phyloP scores from a whole-genome alignment of 2,797 vertebrate genomes.

The Columba guinea region DNA sequence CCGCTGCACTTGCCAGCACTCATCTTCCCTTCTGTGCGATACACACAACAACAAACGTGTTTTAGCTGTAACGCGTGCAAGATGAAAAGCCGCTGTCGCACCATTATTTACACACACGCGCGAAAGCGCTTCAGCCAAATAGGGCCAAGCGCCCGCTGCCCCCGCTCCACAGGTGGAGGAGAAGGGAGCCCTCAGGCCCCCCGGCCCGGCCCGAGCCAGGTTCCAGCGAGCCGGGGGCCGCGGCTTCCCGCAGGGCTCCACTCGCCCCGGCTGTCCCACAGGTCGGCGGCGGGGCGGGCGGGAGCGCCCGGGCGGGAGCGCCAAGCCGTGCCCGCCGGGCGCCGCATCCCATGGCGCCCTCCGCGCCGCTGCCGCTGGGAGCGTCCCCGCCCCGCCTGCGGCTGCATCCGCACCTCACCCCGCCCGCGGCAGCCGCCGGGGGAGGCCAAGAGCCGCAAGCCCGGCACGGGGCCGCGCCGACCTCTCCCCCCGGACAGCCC shows the following conservation, averaged over 20 bases:
- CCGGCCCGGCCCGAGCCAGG: neutral
- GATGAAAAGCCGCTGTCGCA: fast-evolving
- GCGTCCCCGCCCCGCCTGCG: neutral
- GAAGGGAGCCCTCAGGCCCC: neutral
- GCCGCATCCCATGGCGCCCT: neutral
- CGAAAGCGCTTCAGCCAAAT: fast-evolving
- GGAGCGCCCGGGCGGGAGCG: neutral
- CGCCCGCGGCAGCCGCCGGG: neutral
- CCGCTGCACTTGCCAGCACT: neutral
- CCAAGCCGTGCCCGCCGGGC: neutral
- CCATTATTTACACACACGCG: fast-evolving
- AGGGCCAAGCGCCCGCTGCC: neutral
- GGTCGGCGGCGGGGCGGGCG: neutral
- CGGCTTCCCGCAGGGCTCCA: neutral
- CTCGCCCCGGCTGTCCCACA: neutral
- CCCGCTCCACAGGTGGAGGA: neutral
- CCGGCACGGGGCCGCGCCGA: neutral
- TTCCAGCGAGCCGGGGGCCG: neutral
- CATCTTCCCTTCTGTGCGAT: neutral
- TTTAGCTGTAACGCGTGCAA: fast-evolving
- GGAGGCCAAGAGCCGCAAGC: neutral
- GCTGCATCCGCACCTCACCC: neutral
- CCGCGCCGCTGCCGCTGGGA: neutral
- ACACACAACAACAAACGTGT: too few relatives aligned
- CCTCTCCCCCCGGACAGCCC: neutral